Conservation (phyloP, 2,113 vertebrate species). For the Oryzias javanicus region DNA sequence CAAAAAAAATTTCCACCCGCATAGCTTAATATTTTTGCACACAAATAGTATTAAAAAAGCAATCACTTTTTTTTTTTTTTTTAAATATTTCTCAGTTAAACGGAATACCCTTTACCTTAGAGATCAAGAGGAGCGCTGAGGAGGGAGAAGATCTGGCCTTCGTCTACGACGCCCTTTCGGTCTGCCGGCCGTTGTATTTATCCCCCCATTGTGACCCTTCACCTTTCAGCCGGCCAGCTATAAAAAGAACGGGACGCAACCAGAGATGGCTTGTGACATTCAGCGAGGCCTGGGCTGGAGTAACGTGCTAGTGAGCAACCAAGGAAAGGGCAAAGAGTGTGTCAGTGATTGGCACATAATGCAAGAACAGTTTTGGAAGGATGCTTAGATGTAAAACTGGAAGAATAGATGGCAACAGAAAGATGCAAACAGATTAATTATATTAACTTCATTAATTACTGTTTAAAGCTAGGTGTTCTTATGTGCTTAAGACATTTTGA, state of each 20-base stretch:
- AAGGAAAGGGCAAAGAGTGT: constrained; percentile 65
- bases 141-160: constrained; percentile 61
- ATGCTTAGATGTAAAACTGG: background rate
- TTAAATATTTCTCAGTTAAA: background rate
- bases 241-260: constrained; percentile 76
- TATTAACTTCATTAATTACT: too few species aligned
- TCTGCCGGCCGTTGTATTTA: constrained; percentile 70
- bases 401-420: background rate
- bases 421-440: background rate
- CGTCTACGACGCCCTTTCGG: constrained; percentile 58
- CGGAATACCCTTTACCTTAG: constrained; percentile 67
- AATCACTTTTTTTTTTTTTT: background rate
- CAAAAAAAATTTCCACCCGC: too few species aligned
- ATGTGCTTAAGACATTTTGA: too few species aligned
- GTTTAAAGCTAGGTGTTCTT: too few species aligned
- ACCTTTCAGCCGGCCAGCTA: constrained; percentile 78
- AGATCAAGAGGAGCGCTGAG: constrained; percentile 60
- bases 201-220: constrained; percentile 79
- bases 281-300: constrained; percentile 54
- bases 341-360: constrained; percentile 38
- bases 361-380: background rate
- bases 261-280: constrained; percentile 76
- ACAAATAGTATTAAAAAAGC: background rate
- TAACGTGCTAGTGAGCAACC: constrained; percentile 25
- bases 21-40: too few species aligned